Evolutionary conservation across 2,113 vertebrate species (phyloP).

Genomic region (Atractosteus spatula): DNA sequence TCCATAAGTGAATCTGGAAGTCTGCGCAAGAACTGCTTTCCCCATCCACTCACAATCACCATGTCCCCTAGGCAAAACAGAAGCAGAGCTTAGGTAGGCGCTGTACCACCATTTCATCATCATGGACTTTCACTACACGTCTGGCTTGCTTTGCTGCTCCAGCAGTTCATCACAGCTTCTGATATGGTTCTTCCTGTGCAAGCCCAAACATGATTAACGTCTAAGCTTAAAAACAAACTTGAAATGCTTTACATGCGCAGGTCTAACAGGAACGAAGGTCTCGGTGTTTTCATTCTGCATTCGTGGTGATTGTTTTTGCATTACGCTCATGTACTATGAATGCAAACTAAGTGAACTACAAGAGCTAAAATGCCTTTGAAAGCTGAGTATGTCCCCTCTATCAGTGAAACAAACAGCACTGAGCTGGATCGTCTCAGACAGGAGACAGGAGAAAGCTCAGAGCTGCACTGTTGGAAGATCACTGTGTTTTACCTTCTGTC

Average conservation of each 20-base stretch:
- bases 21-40: constrained; percentile 53
- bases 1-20: constrained; percentile 59
- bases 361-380: too few species aligned
- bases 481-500: neutral
- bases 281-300: neutral
- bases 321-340: neutral
- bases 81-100: neutral
- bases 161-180: too few species aligned
- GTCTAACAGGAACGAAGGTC: neutral
- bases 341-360: neutral
- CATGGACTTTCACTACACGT: too few species aligned
- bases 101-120: neutral
- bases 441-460: too few species aligned
- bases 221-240: neutral
- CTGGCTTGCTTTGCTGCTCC: too few species aligned
- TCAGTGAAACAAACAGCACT: neutral
- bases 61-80: constrained; percentile 33
- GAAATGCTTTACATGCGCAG: neutral
- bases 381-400: neutral
- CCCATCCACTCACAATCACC: constrained; percentile 63
- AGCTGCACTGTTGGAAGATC: too few species aligned
- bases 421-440: too few species aligned
- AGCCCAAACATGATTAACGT: neutral
- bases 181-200: too few species aligned
- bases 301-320: neutral